Base-by-base conservation (phyloP, 2,113 vertebrate genomes). In the Sinocyclocheilus grahami region DNA sequence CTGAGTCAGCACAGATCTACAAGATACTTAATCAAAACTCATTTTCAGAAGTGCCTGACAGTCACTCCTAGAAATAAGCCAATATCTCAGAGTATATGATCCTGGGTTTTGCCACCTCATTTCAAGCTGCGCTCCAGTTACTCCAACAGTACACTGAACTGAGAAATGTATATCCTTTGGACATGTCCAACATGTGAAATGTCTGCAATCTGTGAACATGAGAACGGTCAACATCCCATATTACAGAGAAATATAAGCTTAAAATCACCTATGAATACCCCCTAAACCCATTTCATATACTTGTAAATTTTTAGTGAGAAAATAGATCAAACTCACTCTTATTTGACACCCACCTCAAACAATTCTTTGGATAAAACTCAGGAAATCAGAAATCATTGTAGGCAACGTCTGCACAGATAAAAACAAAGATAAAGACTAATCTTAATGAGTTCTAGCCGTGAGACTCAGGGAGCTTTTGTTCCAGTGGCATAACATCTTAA, bases 341-440 rank as follows among this genome's bases (percentile, higher is more conserved):
- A 55, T 55, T 55, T 20, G 53, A 20, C 53, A 20, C 6, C 0
- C 53, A 55, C 16, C 53, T 55, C 53, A 55, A 55, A 55, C 27
- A 46, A 48, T 65, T 20, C 8, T 42, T 39, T 81, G 3, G 0
- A 46, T 16, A 79, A 39, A 39, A 62, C 6, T 46, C 14, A 46
- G 60, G 16, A 81, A 46, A 62, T 14, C 78, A 18, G 13, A 46
- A 65, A 27, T 48, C 14, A 80, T 63, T 80, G 78, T 24, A n/a
- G 18, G 58, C 55, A 10, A 14, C n/a, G n/a, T 65, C 79, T 82
- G n/a, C 60, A 27, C 60, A 67, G 39, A 82, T 67, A 2, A 65
- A 82, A 80, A 42, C 33, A 80, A 58, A 63, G 55, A 69, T 53
- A 71, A n/a, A 78, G 60, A 71, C 53, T 82, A 82, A 82, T 71